These are phyloP conservation scores for Lomographa bimaculata DNA, from an alignment of 2,888 invertebrate genomes.

Conservation along the genomic window DNA sequence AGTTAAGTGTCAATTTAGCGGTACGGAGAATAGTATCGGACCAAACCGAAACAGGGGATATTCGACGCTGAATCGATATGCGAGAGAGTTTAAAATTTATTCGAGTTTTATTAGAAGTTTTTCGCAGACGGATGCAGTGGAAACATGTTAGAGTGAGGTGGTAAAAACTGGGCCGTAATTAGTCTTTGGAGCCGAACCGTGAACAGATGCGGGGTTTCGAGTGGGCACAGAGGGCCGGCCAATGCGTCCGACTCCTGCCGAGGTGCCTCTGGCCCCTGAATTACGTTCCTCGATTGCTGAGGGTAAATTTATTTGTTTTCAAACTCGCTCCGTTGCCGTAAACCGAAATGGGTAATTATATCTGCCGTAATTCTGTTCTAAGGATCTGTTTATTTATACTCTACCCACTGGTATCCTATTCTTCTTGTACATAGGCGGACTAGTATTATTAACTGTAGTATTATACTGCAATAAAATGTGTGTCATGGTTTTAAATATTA, in stretches of 20 bases:
- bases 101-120: conserved; percentile 48
- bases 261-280: conserved; percentile 31
- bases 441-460: too few relatives aligned
- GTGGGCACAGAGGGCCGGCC: conserved; percentile 37
- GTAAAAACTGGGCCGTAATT: conserved; percentile 73
- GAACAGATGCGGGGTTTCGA: conserved; percentile 46
- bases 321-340: conserved; percentile 25
- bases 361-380: conserved; percentile 18
- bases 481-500: too few relatives aligned
- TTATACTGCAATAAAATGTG: too few relatives aligned
- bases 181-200: conserved; percentile 69
- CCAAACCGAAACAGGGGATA: conserved; percentile 38
- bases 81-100: conserved; percentile 50
- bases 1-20: conserved; percentile 53
- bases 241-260: conserved; percentile 41
- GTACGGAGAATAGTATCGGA: conserved; percentile 30
- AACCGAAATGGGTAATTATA: conserved; percentile 31
- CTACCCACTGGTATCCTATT: conserved; percentile 11
- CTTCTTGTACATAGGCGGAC: too few relatives aligned
- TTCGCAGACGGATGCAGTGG: conserved; percentile 51
- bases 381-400: conserved; percentile 15
- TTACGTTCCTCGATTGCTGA: conserved; percentile 42
- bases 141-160: conserved; percentile 59
- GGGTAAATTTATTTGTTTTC: conserved; percentile 40
- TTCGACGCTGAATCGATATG: conserved; percentile 49